phyloP scores from a whole-genome alignment of 2,113 vertebrate species.

The Pomatostomus ruficeps region DNA sequence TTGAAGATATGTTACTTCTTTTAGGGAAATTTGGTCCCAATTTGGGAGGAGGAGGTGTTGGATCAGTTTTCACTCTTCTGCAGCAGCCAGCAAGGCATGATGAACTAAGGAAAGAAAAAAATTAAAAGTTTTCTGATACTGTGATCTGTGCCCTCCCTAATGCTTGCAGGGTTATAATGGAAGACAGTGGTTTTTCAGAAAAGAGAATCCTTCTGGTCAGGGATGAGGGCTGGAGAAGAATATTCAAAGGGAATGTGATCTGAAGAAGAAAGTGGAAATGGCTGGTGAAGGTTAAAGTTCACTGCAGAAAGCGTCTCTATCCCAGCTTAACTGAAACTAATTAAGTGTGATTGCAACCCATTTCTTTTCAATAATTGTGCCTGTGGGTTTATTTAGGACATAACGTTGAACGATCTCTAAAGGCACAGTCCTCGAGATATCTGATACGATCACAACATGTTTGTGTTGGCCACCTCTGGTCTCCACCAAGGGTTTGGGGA shows the following conservation, averaged over 20 bases:
- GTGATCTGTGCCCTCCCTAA: background rate
- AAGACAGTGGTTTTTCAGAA: background rate
- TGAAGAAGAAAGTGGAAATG: background rate
- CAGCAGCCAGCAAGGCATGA: background rate
- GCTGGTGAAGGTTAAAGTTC: background rate
- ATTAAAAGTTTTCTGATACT: background rate
- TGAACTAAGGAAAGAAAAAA: background rate
- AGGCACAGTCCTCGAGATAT: background rate
- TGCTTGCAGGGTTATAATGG: background rate
- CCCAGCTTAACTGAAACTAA: background rate
- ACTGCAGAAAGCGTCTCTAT: background rate
- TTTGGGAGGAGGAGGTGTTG: background rate
- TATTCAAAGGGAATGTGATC: background rate
- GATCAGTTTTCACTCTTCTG: background rate
- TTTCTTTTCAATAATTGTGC: conserved; percentile 25
- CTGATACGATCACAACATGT: fast-evolving
- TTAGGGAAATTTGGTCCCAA: background rate
- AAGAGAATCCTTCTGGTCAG: background rate
- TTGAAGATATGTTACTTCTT: background rate
- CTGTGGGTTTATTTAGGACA: background rate
- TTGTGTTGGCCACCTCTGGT: background rate
- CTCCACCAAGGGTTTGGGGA: background rate
- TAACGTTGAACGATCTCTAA: background rate
- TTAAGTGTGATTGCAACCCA: background rate
- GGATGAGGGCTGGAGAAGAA: background rate